These are phyloP conservation scores for Chrysemys picta DNA, from an alignment of 2,113 vertebrate genomes.

Conservation along the genomic window DNA sequence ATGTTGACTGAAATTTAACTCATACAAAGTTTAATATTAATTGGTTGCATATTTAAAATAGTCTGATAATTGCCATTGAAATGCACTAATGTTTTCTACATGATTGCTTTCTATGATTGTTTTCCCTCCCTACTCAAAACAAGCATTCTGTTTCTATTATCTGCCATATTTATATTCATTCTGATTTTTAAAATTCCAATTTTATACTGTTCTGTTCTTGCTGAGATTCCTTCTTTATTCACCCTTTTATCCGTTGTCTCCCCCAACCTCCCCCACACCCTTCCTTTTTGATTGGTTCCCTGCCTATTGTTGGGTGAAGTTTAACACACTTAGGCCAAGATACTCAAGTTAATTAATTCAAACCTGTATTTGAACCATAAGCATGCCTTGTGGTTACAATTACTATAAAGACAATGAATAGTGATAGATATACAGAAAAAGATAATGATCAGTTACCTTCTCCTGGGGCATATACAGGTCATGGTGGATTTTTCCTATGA, in stretches of 20 bases:
- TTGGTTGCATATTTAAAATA: neutral
- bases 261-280: rapidly evolving
- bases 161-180: neutral
- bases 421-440: neutral
- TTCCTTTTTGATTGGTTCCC: neutral
- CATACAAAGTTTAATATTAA: neutral
- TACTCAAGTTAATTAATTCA: neutral
- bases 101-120: slow-evolving; percentile 17
- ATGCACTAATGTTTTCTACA: neutral
- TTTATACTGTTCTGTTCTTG: rapidly evolving
- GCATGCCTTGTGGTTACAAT: neutral
- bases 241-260: neutral
- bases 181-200: neutral
- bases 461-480: neutral
- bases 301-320: neutral
- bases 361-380: neutral
- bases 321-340: neutral
- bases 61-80: slow-evolving; percentile 7
- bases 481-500: neutral
- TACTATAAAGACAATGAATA: neutral
- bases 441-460: neutral
- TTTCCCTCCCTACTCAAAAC: slow-evolving; percentile 8
- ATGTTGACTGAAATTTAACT: rapidly evolving
- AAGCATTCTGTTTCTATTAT: neutral
- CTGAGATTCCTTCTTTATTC: neutral